Evolutionary conservation across 2,797 vertebrate genomes (phyloP).

Genomic region (Streptopelia turtur): DNA sequence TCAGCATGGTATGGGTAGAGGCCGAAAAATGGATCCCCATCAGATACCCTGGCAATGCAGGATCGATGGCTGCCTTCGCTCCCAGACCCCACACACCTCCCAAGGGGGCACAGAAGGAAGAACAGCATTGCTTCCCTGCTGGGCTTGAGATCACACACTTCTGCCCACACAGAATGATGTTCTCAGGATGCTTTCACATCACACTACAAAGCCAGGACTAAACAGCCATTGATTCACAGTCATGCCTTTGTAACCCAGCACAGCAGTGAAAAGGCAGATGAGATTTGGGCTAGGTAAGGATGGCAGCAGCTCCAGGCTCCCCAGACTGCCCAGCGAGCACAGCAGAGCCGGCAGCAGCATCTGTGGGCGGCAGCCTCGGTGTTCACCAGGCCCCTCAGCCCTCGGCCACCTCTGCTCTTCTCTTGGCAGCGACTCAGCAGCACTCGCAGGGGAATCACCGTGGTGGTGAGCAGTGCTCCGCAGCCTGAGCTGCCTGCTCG

Average conservation of each 20-base stretch:
- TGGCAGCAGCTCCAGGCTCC: background rate
- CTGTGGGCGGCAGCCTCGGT: background rate
- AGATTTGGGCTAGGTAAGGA: background rate
- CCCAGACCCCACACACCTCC: background rate
- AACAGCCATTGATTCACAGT: background rate
- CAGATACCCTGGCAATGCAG: too few species aligned
- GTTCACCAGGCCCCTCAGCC: background rate
- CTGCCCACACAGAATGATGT: background rate
- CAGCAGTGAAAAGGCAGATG: background rate
- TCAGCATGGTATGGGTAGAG: rapidly evolving
- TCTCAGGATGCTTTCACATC: background rate
- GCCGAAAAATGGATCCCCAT: background rate
- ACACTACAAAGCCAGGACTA: background rate
- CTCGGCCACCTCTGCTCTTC: background rate
- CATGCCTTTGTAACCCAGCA: background rate
- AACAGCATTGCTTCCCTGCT: background rate
- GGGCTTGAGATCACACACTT: background rate
- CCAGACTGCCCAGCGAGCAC: background rate
- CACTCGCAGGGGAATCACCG: rapidly evolving
- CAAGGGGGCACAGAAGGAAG: background rate
- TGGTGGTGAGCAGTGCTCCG: background rate
- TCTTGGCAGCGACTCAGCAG: background rate
- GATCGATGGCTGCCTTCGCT: background rate
- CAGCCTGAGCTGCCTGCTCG: background rate
- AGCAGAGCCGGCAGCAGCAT: background rate